A percentile compares a stretch with the other conserved stretches of the same genome.
Conservation (phyloP, 2,888 invertebrate species). For the Mythimna albipuncta region DNA sequence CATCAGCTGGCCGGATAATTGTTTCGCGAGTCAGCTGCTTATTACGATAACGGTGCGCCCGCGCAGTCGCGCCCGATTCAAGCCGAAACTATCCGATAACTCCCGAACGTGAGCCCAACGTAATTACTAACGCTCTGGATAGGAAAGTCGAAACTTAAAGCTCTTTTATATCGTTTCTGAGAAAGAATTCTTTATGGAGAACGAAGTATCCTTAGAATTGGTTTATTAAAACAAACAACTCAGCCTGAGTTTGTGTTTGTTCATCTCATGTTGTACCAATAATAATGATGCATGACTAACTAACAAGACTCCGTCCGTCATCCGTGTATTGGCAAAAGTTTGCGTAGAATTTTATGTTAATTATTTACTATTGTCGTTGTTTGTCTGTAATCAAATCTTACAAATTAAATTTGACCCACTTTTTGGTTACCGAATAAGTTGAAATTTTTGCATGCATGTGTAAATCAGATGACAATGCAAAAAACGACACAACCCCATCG, state of each 20-base stretch:
- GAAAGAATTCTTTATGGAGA: constrained; percentile 45
- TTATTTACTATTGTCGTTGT: too few species aligned
- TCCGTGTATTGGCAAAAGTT: constrained; percentile 4
- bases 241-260: constrained; percentile 21
- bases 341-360: too few species aligned
- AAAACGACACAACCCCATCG: too few species aligned
- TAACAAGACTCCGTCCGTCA: constrained; percentile 9
- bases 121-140: constrained; percentile 46
- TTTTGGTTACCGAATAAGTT: too few species aligned
- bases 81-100: constrained; percentile 64
- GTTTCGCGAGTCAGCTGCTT: constrained; percentile 77
- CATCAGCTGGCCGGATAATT: constrained; percentile 77
- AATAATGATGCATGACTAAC: constrained; percentile 24
- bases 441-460: too few species aligned
- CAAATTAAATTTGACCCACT: too few species aligned
- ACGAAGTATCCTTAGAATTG: constrained; percentile 40
- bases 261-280: constrained; percentile 2
- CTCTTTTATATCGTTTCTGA: constrained; percentile 42
- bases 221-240: constrained; percentile 47
- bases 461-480: too few species aligned
- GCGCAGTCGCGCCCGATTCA: constrained; percentile 56
- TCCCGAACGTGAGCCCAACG: constrained; percentile 57
- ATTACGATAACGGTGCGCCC: constrained; percentile 76
- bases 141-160: constrained; percentile 44
- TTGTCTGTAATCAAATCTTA: too few species aligned